Evolutionary conservation across 2,113 vertebrate genomes (phyloP), one percentile per base, ranked within the genome.

Genomic region (Stigmatopora nigra): DNA sequence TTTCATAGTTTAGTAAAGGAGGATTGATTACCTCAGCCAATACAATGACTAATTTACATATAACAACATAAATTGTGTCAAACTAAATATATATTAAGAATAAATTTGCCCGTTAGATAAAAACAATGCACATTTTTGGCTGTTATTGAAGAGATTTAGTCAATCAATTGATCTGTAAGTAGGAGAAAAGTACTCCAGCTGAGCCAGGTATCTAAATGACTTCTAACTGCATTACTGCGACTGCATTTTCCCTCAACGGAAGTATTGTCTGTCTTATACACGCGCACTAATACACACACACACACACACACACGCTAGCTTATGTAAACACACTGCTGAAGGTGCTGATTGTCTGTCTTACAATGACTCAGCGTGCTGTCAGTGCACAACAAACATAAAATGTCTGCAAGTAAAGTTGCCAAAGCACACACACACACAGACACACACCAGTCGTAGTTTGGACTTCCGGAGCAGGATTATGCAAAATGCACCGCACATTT

Each of bases 131-230:
- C 13, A 61, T 45, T 19, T 61, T 19, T 6, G 17, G 38, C 11
- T 61, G 19, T 22, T 61, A 45, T 44, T 61, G 13, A 44, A 45
- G 19, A 45, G 73, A 82, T 78, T 87, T 75, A 72, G 75, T 59
- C 0, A 41, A 76, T 86, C 86, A 88, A 89, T 57, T 64, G 83
- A 89, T 87, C 82, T 76, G 70, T 82, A 80, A 81, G 48, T 41
- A 38, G 53, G 77, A 72, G 65, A 81, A 81, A 78, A 78, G 67
- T 78, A 75, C 88, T 76, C 70, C 69, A 69, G 15, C 71, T 78
- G 75, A 86, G 83, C 82, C 59, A 51, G 61, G 71, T 86, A 67
- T 81, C 75, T 71, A 79, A 80, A 80, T 85, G 65, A 77, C 53
- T 49, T 65, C 69, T 79, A 79, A 78, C 76, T 53, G 65, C 64